Evolutionary conservation across 2,113 vertebrate species (phyloP).

Genomic region (Cinclus mexicanus): DNA sequence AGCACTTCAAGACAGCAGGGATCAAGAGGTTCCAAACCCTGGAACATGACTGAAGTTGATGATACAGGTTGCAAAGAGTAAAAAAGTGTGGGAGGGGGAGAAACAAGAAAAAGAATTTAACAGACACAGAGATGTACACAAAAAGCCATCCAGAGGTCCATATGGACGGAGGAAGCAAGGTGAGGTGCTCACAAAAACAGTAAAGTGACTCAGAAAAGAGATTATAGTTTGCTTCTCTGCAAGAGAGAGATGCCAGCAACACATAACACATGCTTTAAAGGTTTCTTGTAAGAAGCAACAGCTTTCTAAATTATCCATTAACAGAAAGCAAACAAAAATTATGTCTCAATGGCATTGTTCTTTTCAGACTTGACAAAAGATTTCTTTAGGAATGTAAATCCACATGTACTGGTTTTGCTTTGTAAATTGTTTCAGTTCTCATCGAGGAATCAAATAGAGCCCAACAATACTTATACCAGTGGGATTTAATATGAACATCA

Average conservation of each 20-base stretch:
- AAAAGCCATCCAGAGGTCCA: neutral
- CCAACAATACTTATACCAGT: neutral
- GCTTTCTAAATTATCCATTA: neutral
- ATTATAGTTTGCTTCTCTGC: neutral
- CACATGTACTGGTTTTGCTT: neutral
- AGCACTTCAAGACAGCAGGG: neutral
- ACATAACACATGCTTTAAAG: neutral
- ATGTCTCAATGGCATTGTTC: neutral
- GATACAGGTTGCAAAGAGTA: neutral
- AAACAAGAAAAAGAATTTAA: neutral
- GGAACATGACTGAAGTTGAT: neutral
- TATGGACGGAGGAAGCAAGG: neutral
- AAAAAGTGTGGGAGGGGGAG: fast-evolving
- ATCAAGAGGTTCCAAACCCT: neutral
- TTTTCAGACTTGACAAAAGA: neutral
- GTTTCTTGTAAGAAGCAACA: neutral
- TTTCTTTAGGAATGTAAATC: neutral
- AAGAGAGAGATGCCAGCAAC: neutral
- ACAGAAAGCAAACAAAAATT: conserved; percentile 12
- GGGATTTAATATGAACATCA: neutral
- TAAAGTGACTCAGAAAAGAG: neutral
- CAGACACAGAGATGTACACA: neutral
- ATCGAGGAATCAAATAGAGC: neutral
- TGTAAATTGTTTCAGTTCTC: neutral
- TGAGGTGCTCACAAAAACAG: neutral